These are phyloP conservation scores for Conus betulinus DNA, from an alignment of 1,140 invertebrate species.

Conservation along the genomic window DNA sequence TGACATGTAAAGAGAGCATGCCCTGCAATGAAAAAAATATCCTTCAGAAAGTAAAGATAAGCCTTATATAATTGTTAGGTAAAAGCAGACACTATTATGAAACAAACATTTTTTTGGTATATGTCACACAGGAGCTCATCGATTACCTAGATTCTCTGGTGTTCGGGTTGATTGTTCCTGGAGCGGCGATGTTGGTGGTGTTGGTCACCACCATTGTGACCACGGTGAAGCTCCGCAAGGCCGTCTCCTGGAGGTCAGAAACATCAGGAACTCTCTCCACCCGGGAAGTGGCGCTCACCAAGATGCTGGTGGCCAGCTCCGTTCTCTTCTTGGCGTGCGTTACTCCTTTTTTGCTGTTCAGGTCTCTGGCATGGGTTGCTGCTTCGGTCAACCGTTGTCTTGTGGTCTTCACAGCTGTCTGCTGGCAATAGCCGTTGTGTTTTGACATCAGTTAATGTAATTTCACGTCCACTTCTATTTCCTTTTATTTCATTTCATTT, in stretches of 20 bases:
- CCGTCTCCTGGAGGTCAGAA: neutral
- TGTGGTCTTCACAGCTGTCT: no score
- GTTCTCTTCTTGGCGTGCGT: neutral
- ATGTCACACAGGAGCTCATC: neutral
- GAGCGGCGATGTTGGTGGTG: neutral
- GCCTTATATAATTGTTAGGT: no score
- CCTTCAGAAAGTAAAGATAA: no score
- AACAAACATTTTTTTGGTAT: no score
- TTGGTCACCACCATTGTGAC: neutral
- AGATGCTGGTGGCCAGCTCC: neutral
- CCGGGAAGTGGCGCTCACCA: neutral
- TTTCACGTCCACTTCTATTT: no score
- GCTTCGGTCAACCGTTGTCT: no score
- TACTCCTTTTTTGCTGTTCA: neutral
- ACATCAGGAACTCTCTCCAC: neutral
- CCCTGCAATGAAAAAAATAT: no score
- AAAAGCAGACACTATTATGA: no score
- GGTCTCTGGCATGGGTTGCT: neutral
- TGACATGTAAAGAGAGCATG: no score
- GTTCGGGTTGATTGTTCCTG: neutral
- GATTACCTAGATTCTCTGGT: neutral
- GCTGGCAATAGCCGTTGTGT: no score
- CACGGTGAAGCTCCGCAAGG: slow-evolving; percentile 7
- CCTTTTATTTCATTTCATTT: no score
- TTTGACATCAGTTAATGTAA: no score